These are phyloP conservation scores for Panopea generosa DNA, from an alignment of 2,888 invertebrate genomes.

Conservation along the genomic window DNA sequence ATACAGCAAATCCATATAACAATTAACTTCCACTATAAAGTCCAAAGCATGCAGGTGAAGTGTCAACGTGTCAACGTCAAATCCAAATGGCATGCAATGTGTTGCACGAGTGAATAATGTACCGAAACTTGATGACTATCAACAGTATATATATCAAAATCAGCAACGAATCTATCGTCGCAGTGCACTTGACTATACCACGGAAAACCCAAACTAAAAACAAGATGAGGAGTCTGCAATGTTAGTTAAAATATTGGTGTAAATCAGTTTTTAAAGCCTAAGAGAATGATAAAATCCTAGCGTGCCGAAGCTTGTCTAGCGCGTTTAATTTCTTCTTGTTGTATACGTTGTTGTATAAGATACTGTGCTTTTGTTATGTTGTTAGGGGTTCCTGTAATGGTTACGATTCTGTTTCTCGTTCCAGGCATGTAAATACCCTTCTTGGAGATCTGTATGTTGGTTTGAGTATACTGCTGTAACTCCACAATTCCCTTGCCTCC, in stretches of 20 bases:
- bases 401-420: slow-evolving; percentile 98
- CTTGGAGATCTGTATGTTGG: slow-evolving; percentile 99
- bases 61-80: slow-evolving; percentile 47
- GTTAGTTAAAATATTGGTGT: slow-evolving; percentile 55
- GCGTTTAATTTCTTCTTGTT: slow-evolving; percentile 97
- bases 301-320: slow-evolving; percentile 89
- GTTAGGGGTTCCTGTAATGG: slow-evolving; percentile 95
- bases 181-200: slow-evolving; percentile 49
- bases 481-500: slow-evolving; percentile 98
- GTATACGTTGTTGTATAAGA: slow-evolving; percentile 98
- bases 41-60: slow-evolving; percentile 60
- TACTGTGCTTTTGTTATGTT: slow-evolving; percentile 96
- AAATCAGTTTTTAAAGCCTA: slow-evolving; percentile 66
- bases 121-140: slow-evolving; percentile 2
- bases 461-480: slow-evolving; percentile 98
- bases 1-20: slow-evolving; percentile 41
- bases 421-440: slow-evolving; percentile 99
- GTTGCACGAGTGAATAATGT: slow-evolving; percentile 36
- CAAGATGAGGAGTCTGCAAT: slow-evolving; percentile 37
- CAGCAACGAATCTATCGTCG: slow-evolving; percentile 55
- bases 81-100: slow-evolving; percentile 45
- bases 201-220: slow-evolving; percentile 25
- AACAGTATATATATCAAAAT: slow-evolving; percentile 22
- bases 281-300: slow-evolving; percentile 64
- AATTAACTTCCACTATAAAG: slow-evolving; percentile 35